Conservation (phyloP, 2,113 vertebrate genomes). For the Ramphastos sulfuratus region DNA sequence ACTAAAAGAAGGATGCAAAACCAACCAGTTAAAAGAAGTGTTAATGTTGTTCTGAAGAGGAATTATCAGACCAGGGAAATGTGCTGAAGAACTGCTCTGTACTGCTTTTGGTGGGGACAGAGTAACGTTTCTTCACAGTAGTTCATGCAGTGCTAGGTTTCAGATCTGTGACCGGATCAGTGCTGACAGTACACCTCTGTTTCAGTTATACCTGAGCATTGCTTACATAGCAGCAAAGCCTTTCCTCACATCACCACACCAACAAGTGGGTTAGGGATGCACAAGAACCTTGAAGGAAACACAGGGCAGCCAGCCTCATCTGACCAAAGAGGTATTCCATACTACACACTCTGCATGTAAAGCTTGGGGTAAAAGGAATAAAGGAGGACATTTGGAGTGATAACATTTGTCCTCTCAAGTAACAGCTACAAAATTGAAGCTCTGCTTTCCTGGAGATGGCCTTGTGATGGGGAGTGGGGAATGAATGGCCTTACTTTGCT, state of each 20-base stretch:
- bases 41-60: not conserved
- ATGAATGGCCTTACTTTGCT: not conserved
- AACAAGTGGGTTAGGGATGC: not conserved
- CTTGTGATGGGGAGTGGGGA: accelerated
- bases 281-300: not conserved
- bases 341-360: not conserved
- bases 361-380: not conserved
- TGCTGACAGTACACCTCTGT: accelerated
- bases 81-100: not conserved
- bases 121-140: not conserved
- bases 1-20: not conserved
- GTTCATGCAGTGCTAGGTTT: not conserved
- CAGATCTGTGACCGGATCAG: not conserved
- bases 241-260: not conserved
- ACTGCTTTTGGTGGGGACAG: not conserved
- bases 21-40: not conserved
- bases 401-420: accelerated
- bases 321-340: not conserved
- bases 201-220: not conserved
- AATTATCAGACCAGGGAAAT: not conserved
- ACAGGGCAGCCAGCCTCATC: accelerated
- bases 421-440: accelerated
- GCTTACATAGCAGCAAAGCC: not conserved
- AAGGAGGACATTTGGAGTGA: not conserved
- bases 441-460: not conserved